Conservation (phyloP, 2,113 vertebrate species). For the Erythrolamprus reginae region DNA sequence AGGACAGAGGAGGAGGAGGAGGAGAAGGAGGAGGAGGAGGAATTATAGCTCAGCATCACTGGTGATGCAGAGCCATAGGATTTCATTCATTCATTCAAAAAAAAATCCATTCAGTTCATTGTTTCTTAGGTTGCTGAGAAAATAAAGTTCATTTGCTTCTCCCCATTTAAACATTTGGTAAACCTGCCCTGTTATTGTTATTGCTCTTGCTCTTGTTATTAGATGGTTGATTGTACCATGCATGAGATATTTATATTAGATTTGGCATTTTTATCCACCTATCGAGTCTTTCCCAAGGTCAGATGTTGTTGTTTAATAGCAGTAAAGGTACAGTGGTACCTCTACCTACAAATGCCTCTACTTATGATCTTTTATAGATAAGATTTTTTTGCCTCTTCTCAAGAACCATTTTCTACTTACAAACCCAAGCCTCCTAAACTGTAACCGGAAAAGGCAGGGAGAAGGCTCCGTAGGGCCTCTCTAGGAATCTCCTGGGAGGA, state of each 20-base stretch:
- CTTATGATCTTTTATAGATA: no score
- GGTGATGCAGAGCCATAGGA: neutral
- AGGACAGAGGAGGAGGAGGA: neutral
- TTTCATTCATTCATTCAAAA: neutral
- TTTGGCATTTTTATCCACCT: neutral
- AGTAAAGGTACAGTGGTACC: no score
- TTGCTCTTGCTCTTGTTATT: no score
- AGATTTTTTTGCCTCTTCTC: no score
- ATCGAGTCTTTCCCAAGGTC: neutral
- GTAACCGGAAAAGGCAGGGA: no score
- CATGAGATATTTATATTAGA: neutral
- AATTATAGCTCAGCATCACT: neutral
- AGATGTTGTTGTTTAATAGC: neutral
- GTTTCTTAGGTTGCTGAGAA: neutral
- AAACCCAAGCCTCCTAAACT: no score
- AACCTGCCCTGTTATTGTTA: neutral
- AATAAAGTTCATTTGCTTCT: neutral
- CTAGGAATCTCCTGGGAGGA: no score
- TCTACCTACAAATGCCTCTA: no score
- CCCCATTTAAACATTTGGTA: neutral
- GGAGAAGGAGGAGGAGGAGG: neutral
- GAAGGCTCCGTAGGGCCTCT: no score
- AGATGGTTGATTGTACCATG: neutral
- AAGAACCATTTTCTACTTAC: no score
- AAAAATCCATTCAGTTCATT: neutral